Conservation (phyloP, 92 coral and sea anemone species). For the Porites divaricata region DNA sequence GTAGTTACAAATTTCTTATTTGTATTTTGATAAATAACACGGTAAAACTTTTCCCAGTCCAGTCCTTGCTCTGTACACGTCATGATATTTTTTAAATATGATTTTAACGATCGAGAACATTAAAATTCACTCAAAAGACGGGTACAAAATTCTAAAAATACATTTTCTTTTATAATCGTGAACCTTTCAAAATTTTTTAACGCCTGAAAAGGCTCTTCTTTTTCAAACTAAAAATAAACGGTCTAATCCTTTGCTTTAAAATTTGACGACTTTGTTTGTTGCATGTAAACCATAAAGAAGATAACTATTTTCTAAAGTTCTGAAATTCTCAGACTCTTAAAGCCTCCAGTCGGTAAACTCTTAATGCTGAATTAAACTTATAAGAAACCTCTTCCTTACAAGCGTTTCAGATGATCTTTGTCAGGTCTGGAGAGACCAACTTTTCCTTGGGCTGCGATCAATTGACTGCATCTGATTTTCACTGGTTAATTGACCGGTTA, state of each 20-base stretch:
- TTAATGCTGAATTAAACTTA: background rate
- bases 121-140: background rate
- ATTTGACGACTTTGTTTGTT: background rate
- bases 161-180: background rate
- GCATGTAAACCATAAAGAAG: background rate
- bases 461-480: background rate
- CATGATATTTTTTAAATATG: conserved; percentile 12
- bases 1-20: conserved; percentile 39
- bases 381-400: no score
- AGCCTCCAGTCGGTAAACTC: conserved; percentile 10
- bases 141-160: background rate
- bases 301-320: background rate
- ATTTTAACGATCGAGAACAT: conserved; percentile 2
- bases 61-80: conserved; percentile 33
- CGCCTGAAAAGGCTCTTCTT: conserved; percentile 13
- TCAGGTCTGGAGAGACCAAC: no score
- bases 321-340: background rate
- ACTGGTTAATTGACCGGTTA: background rate
- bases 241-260: conserved; percentile 14
- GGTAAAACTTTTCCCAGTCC: background rate
- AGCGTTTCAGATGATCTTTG: background rate
- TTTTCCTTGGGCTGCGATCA: background rate
- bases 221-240: conserved; percentile 28
- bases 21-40: conserved; percentile 46
- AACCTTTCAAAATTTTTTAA: conserved; percentile 25